Evolutionary conservation across 92 coral and sea anemone species (phyloP).

Genomic region (Epizoanthus fatuus): DNA sequence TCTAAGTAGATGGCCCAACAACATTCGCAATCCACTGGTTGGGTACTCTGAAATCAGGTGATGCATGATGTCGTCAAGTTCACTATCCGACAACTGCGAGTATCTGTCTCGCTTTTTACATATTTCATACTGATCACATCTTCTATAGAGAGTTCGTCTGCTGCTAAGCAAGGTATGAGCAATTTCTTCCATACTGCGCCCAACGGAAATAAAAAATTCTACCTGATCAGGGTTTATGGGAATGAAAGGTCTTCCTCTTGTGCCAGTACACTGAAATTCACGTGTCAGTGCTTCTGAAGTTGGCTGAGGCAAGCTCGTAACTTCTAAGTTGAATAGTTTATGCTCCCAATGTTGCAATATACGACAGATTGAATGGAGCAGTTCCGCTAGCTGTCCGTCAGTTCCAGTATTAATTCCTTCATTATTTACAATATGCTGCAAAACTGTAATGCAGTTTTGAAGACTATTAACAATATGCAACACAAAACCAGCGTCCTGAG

Average conservation of each 20-base stretch:
- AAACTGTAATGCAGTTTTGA: conserved; percentile 44
- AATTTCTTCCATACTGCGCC: conserved; percentile 57
- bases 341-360: conserved; percentile 59
- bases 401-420: conserved; percentile 17
- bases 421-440: conserved; percentile 25
- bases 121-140: conserved; percentile 16
- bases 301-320: conserved; percentile 51
- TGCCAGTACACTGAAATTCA: conserved; percentile 9
- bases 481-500: conserved; percentile 52
- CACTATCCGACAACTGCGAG: conserved; percentile 32
- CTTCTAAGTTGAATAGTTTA: conserved; percentile 57
- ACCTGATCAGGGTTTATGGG: conserved; percentile 61
- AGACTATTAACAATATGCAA: conserved; percentile 15
- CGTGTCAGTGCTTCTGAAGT: conserved; percentile 50
- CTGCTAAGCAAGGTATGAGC: not conserved
- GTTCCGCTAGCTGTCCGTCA: conserved; percentile 40
- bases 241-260: conserved; percentile 56
- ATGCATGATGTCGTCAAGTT: conserved; percentile 49
- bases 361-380: conserved; percentile 45
- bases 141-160: conserved; percentile 30
- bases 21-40: conserved; percentile 61
- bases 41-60: conserved; percentile 54
- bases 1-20: conserved; percentile 43
- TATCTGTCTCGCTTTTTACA: conserved; percentile 63
- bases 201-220: conserved; percentile 57